Conservation (phyloP, 2,797 vertebrate genomes). For the Anabas testudineus region DNA sequence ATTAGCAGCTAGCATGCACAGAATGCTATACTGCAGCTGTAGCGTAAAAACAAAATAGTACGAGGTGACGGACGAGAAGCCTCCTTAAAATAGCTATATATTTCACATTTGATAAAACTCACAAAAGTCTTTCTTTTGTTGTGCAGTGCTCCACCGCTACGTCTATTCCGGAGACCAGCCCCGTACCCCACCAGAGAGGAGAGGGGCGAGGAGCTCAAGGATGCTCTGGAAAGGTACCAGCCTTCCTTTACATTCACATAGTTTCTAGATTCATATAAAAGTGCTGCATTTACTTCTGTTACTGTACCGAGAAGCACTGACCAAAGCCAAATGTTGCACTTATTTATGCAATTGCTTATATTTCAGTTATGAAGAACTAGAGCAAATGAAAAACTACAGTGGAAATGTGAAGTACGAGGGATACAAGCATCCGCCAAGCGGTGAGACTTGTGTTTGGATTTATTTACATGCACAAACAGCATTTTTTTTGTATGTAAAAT, state of each 20-base stretch:
- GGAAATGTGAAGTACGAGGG: slow-evolving; percentile 70
- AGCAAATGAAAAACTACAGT: slow-evolving; percentile 74
- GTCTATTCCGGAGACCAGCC: slow-evolving; percentile 77
- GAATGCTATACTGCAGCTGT: slow-evolving; percentile 21
- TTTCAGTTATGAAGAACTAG: slow-evolving; percentile 81
- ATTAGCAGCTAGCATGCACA: slow-evolving; percentile 34
- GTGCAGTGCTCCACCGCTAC: slow-evolving; percentile 75
- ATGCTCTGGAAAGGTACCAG: slow-evolving; percentile 77
- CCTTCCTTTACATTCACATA: too few relatives aligned
- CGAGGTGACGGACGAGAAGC: accelerated
- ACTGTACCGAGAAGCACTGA: too few relatives aligned
- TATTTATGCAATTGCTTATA: background rate
- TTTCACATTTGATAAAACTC: background rate
- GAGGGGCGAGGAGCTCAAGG: slow-evolving; percentile 75
- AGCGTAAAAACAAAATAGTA: background rate
- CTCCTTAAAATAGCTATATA: accelerated
- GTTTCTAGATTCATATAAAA: too few relatives aligned
- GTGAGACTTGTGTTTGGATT: slow-evolving; percentile 60
- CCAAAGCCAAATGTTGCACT: too few relatives aligned
- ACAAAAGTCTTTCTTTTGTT: background rate
- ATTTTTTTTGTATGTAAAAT: too few relatives aligned
- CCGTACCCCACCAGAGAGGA: slow-evolving; percentile 83
- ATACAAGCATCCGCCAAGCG: slow-evolving; percentile 74
- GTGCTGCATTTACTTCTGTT: too few relatives aligned
- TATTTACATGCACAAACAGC: too few relatives aligned